Conservation (phyloP, 2,888 invertebrate species). For the Diarsia rubi region DNA sequence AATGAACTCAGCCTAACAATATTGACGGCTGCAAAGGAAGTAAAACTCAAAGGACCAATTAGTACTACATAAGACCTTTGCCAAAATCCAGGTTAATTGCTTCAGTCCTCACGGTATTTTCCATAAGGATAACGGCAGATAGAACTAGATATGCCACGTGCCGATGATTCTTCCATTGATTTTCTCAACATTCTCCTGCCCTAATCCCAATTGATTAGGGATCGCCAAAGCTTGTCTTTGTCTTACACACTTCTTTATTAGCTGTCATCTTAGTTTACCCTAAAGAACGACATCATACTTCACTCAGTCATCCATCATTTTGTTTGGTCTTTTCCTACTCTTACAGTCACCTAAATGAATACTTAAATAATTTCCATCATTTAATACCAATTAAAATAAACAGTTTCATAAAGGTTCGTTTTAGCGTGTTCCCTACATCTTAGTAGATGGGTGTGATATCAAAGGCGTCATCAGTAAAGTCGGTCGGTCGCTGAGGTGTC, state of each 20-base stretch:
- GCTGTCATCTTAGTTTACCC: not conserved
- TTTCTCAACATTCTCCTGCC: not conserved
- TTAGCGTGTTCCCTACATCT: slow-evolving; percentile 11
- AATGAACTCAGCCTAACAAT: not conserved
- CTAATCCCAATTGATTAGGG: not conserved
- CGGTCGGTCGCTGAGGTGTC: slow-evolving; percentile 66
- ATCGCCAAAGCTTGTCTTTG: not conserved
- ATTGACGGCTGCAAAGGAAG: not conserved
- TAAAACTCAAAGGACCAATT: not conserved
- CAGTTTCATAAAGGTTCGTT: slow-evolving; percentile 2
- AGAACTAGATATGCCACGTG: not conserved
- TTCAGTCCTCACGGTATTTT: not conserved
- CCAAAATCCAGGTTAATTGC: not conserved
- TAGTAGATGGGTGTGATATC: slow-evolving; percentile 39
- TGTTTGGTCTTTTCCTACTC: not conserved
- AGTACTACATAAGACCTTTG: not conserved
- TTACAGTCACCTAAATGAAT: not conserved
- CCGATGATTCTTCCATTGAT: not conserved
- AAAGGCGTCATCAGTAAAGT: slow-evolving; percentile 53
- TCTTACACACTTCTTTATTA: not conserved
- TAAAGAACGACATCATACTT: not conserved
- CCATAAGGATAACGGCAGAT: not conserved
- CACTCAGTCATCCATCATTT: not conserved
- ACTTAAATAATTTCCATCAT: not conserved
- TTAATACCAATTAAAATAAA: slow-evolving; percentile 8